Evolutionary conservation across 2,888 invertebrate genomes (phyloP).

Genomic region (Chrysodeixis includens): DNA sequence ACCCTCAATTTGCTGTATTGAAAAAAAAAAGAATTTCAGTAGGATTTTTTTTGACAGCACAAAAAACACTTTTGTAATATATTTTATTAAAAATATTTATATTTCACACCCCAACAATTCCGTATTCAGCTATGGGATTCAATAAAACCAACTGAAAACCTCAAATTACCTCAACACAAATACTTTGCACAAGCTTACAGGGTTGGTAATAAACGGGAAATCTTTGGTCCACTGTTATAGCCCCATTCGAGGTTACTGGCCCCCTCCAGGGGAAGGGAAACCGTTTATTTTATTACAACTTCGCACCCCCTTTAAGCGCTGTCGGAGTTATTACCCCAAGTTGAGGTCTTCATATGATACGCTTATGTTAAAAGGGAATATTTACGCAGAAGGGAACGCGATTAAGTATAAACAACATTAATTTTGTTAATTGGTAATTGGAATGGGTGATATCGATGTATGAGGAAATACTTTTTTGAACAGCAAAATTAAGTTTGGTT

Average conservation of each 20-base stretch:
- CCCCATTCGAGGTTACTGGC: conserved; percentile 13
- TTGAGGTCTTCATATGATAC: conserved; percentile 43
- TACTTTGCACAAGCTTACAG: conserved; percentile 5
- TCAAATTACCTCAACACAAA: background rate
- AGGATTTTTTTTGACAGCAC: no score
- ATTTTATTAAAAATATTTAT: no score
- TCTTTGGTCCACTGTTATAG: conserved; percentile 21
- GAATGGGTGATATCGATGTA: no score
- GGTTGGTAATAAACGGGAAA: conserved; percentile 30
- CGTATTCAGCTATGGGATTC: background rate
- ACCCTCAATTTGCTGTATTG: no score
- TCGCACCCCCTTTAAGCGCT: conserved; percentile 54
- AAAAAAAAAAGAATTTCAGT: no score
- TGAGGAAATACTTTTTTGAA: no score
- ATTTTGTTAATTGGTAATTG: background rate
- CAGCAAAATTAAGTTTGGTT: no score
- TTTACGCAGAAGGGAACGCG: background rate
- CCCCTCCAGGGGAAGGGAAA: conserved; percentile 5
- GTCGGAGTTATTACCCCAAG: conserved; percentile 41
- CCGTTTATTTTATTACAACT: conserved; percentile 56
- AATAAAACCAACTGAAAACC: background rate
- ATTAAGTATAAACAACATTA: background rate
- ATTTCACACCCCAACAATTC: background rate
- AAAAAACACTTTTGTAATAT: no score
- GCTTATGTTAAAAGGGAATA: conserved; percentile 6